These are phyloP conservation scores for Alsophila aescularia DNA, from an alignment of 2,888 invertebrate species.

Conservation along the genomic window DNA sequence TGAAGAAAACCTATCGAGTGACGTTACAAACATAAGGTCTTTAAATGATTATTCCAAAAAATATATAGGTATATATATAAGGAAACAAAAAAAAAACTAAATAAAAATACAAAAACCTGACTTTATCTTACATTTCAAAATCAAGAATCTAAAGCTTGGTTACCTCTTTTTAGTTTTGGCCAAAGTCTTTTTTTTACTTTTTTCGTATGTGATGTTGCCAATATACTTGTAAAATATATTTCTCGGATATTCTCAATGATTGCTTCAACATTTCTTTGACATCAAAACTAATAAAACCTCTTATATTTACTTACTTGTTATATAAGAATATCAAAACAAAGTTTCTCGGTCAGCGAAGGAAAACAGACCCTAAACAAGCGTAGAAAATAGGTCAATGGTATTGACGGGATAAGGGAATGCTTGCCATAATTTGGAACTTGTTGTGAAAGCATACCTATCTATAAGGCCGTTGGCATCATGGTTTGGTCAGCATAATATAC, in stretches of 20 bases:
- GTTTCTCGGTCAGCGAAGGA: constrained; percentile 21
- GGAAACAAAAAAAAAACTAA: too few species aligned
- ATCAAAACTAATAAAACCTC: neutral
- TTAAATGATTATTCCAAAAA: too few species aligned
- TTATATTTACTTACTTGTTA: constrained; percentile 5
- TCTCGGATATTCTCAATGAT: neutral
- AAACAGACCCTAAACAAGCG: constrained; percentile 25
- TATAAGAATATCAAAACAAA: constrained; percentile 12
- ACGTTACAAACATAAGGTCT: too few species aligned
- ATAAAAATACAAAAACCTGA: too few species aligned
- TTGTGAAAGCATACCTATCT: neutral
- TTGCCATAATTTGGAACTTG: constrained; percentile 11
- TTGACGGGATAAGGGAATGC: constrained; percentile 16
- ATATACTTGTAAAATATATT: too few species aligned
- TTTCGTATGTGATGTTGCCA: neutral
- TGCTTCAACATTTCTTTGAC: too few species aligned
- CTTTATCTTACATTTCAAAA: too few species aligned
- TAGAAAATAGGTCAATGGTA: constrained; percentile 27
- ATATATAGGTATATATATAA: too few species aligned
- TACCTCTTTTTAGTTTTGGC: too few species aligned
- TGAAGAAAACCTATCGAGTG: too few species aligned
- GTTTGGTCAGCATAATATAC: neutral
- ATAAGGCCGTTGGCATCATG: neutral
- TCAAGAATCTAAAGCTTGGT: too few species aligned
- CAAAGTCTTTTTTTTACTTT: too few species aligned